Base-by-base conservation (phyloP, 2,113 vertebrate genomes). In the Leucoraja erinaceus region DNA sequence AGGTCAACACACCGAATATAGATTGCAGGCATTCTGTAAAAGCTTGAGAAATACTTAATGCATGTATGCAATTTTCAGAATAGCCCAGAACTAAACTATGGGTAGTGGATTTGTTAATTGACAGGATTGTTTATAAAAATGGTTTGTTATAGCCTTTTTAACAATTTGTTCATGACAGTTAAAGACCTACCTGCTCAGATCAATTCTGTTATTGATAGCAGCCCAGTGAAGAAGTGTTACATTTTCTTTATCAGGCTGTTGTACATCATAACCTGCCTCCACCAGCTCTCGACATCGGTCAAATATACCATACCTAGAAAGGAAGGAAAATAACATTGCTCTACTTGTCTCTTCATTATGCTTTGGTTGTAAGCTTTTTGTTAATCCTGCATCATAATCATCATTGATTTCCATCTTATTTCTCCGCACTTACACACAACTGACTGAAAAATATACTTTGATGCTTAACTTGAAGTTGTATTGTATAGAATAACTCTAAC, bases 161-260 rank as follows among this genome's bases (percentile, higher is more conserved):
- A 74, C 68, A 72, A 91, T 84, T 84, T 25, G 18, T 33, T 33
- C 5, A 38, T 68, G n/a, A 31, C 63, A 12, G 0, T 79, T 31
- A 5, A 75, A 61, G 31, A 59, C 38, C 47, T 72, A 93, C 93
- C 84, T 93, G 81, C 79, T 86, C 95, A 99, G 95, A 95, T 99
- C 98, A 97, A 99, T 97, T 94, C 99, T 98, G 96, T 99, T 99
- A 96, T 99, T 99, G 95, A 99, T 99, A 94, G 99, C 98, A 93
- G 98, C 99, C 99, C 99, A 99, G 93, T 99, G 98, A n/a, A 99
- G 97, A 92, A 99, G 98, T 0, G 99, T 99, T 63, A 99, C 98
- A 0, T 99, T 99, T 96, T 99, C 98, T 96, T 99, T 99, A 96
- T 99, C 99, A 81, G 99, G 99, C 93, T 99, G 99, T 93, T 98